Base-by-base conservation (phyloP, 2,113 vertebrate genomes). In the Phalacrocorax brasilianus region DNA sequence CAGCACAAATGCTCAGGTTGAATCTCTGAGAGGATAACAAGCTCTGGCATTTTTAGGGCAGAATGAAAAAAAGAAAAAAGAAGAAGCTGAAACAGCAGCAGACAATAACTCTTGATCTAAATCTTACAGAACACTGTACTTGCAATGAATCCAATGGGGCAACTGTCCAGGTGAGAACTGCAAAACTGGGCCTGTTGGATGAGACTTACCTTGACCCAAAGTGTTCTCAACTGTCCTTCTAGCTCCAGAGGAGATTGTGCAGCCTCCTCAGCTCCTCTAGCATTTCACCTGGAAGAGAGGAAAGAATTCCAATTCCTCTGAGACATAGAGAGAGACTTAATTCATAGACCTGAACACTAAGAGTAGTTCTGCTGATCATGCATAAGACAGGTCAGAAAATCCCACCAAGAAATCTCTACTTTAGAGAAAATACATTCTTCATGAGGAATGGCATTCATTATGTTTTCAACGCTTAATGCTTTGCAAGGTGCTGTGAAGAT, bases 41-140 rank as follows among this genome's bases (percentile, higher is more conserved):
- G 83, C 32, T 95, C 72, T 97, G 96, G 94, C 96, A 97, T 94
- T 97, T 97, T 97, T 88, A 97, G 96, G 95, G 73, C 96, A 97
- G 90, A 88, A 72, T 61, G 21, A 40, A 80, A 74, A 65, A 73
- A 80, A 58, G 42, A 75, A 63, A 6, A 33, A 19, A 77, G 28
- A 82, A 88, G 79, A 14, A 92, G 92, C 93, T 96, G 93, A 94
- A 97, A 77, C 63, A 94, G 89, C 95, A 97, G 74, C 93, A 92
- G 91, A 94, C 66, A 89, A 81, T 47, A 88, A 92, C 70, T 85
- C 73, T 84, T 87, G 72, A 68, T 93, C 73, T 92, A 30, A 72
- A 58, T 87, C 94, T 89, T 89, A 84, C 42, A 92, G 83, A 45
- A 53, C 49, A n/a, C 56, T 91, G 38, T 72, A n/a, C 33, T 67